These are phyloP conservation scores for Crenichthys baileyi DNA, from an alignment of 2,797 vertebrate genomes.

Conservation along the genomic window DNA sequence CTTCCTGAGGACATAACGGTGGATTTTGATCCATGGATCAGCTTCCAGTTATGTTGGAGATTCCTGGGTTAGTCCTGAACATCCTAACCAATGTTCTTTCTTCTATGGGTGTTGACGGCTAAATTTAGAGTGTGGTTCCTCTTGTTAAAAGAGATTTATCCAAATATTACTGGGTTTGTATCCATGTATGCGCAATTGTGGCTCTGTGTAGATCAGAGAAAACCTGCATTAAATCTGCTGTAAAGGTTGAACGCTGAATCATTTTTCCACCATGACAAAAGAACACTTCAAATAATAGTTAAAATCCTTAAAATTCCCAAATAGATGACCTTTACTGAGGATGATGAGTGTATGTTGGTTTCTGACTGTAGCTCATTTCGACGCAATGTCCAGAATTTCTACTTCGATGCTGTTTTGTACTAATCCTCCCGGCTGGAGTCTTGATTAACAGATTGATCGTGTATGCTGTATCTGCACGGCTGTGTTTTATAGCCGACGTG, in stretches of 20 bases:
- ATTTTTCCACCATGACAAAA: not conserved
- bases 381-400: slow-evolving; percentile 65
- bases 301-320: not conserved
- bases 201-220: not conserved
- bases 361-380: slow-evolving; percentile 32
- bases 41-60: not conserved
- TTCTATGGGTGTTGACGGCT: not conserved
- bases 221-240: not conserved
- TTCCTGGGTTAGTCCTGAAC: not conserved
- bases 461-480: slow-evolving; percentile 60
- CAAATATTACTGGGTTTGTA: not conserved
- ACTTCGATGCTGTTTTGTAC: slow-evolving; percentile 58
- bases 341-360: not conserved
- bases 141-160: not conserved
- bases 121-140: not conserved
- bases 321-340: not conserved
- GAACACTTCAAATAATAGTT: not conserved
- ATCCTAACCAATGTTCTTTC: not conserved
- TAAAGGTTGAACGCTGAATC: not conserved
- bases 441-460: slow-evolving; percentile 43
- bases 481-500: slow-evolving; percentile 30
- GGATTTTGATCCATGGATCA: not conserved
- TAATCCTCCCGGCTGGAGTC: slow-evolving; percentile 37
- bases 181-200: not conserved
- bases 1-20: not conserved